phyloP scores from a whole-genome alignment of 2,797 vertebrate genomes.

The Phylloscopus collybita region DNA sequence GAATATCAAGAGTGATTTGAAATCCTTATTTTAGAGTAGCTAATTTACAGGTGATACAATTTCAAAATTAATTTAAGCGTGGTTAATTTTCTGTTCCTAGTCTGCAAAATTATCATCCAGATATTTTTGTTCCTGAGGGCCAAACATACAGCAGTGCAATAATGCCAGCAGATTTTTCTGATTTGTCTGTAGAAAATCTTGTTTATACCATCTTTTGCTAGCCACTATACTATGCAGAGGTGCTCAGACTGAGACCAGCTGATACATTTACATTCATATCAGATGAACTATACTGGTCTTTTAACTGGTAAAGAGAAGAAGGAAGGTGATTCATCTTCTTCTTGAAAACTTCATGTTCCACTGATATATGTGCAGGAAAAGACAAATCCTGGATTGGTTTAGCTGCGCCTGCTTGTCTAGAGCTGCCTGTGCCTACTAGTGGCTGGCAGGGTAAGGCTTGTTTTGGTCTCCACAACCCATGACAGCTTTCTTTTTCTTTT shows the following conservation, averaged over 20 bases:
- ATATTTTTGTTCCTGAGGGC: neutral
- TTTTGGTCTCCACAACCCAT: neutral
- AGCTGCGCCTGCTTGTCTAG: neutral
- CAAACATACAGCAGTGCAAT: neutral
- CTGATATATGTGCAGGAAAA: neutral
- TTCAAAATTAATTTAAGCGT: neutral
- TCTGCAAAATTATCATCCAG: neutral
- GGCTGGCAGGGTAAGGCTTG: neutral
- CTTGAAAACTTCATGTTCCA: conserved; percentile 64
- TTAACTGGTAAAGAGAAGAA: conserved; percentile 55
- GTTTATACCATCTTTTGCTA: neutral
- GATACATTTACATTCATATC: neutral
- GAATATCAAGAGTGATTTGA: neutral
- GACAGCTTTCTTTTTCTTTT: neutral
- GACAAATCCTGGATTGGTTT: neutral
- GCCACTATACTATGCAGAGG: neutral
- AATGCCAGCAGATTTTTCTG: conserved; percentile 19
- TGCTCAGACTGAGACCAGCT: neutral
- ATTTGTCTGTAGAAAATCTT: neutral
- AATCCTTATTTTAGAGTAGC: neutral
- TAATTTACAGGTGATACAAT: neutral
- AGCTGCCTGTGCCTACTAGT: neutral
- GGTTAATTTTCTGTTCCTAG: neutral
- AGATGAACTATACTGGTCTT: conserved; percentile 8
- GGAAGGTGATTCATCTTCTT: conserved; percentile 58